Conservation (phyloP, 1,140 invertebrate genomes). For the Saccostrea glomerata region DNA sequence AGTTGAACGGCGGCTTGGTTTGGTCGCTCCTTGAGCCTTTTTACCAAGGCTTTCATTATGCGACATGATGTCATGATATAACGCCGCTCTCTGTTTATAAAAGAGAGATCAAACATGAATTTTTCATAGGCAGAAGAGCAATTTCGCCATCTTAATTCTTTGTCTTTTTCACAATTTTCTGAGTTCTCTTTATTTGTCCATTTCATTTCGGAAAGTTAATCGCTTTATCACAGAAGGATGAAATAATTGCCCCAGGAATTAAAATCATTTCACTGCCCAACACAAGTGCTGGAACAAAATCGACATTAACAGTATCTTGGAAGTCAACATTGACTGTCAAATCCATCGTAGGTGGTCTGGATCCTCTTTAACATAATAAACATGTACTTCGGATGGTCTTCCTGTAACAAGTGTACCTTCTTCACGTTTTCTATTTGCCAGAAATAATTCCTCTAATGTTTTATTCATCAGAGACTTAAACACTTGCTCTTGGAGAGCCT, state of each 20-base stretch:
- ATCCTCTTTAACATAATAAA: neutral
- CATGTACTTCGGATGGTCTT: neutral
- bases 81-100: neutral
- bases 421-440: neutral
- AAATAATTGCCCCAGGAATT: neutral
- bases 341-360: neutral
- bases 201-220: slow-evolving; percentile 4
- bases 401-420: too few species aligned
- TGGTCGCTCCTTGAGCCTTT: neutral
- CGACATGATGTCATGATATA: neutral
- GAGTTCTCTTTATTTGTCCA: neutral
- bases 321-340: neutral
- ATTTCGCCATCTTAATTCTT: slow-evolving; percentile 1
- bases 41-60: neutral
- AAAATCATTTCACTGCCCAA: neutral
- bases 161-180: neutral
- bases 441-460: neutral
- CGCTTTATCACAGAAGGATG: neutral
- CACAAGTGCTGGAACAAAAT: neutral
- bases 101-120: neutral
- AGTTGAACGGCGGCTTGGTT: neutral
- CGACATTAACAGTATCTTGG: neutral
- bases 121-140: neutral
- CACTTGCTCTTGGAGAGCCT: neutral
- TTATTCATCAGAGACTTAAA: neutral